Base-by-base conservation (phyloP, 2,797 vertebrate genomes). In the Peromyscus melanophrys region DNA sequence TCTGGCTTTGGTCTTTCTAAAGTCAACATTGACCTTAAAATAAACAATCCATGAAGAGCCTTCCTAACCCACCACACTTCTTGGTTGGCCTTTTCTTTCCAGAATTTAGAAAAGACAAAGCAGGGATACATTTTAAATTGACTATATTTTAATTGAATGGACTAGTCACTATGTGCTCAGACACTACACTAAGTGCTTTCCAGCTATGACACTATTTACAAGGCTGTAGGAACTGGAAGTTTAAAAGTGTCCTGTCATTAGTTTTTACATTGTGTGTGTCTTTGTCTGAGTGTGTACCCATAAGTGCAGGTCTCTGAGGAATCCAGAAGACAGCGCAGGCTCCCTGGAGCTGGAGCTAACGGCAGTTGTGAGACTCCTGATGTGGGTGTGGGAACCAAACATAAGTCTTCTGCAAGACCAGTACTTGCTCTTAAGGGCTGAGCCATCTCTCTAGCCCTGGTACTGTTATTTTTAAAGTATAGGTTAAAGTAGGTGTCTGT, bases 21-120 rank as follows among this genome's bases (percentile, higher is more conserved):
- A 88, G 77, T 78, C 87, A 96, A 89, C 37, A 46, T 77, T 87
- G 69, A 46, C 11, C 34, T 61, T 88, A 87, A 67, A 96, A 59
- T 65, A 87, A 19, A 87, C 43, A 52, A 46, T 17, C 5, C 46
- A 8, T 81, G 55, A 94, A 94, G 52, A 80, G 37, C 75, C 43
- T 21, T 87, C 63, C 49, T 75, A 80, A 59, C 37, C 17, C 4
- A 67, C 17, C 13, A 40, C 25, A 29, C 6, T 37, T 52, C 89
- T 85, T 67, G 75, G 55, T 40, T 63, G 78, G 16, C 27, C 17
- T 57, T 95, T 75, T 67, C 31, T 7, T 92, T 63, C 59, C 14
- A 43, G 55, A 88, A 49, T 93, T 34, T 55, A 52, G 49, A 89
- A 92, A 93, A 19, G 52, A 73, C 57, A 84, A 31, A 7, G 43